Evolutionary conservation across 64 coral and sea anemone genomes (phyloP), one percentile per base, ranked within the genome.

Genomic region (Montipora foliosa): DNA sequence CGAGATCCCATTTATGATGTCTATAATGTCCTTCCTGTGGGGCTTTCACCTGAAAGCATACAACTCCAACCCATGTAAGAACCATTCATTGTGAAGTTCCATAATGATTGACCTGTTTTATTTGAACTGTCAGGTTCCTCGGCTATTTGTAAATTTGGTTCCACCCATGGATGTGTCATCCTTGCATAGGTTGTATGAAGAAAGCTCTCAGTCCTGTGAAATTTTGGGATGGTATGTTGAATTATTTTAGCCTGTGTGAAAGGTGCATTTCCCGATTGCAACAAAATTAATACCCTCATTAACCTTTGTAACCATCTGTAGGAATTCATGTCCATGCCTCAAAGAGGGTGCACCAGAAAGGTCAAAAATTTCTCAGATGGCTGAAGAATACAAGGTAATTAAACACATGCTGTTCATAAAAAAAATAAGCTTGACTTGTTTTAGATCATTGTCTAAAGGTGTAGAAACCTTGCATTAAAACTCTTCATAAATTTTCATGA

Each of bases 101-200:
- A 0, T 8, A 57, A 6, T 57, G 11, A 57, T 57, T 8, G 0
- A 6, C 6, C 53, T n/a, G 44, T 8, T 47, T 19, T 75, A 11
- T 76, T 93, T 12, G 58, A 11, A 37, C 4, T 17, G 67, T 0
- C 37, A 98, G 94, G 91, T 98, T 45, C 97, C 97, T 29, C 93
- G 77, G 79, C 62, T 96, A 76, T 96, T 91, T 94, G 89, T 98
- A 4, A 98, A 98, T 60, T 76, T 98, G 3, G 91, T 98, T 52
- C 78, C 85, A 64, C 91, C 97, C 70, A 91, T 98, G 91, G 89
- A 98, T 89, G 94, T 96, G 4, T 95, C 90, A 79, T 29, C 79
- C 79, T 84, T 98, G 13, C 77, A 83, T 61, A 19, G 77, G 44
- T 66, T 98, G 20, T 72, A 82, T 71, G 14, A 13, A 47, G 79